Percentiles rank a stretch among this genome's conserved stretches.
phyloP scores from a whole-genome alignment of 2,113 vertebrate species.

The Oreochromis niloticus region DNA sequence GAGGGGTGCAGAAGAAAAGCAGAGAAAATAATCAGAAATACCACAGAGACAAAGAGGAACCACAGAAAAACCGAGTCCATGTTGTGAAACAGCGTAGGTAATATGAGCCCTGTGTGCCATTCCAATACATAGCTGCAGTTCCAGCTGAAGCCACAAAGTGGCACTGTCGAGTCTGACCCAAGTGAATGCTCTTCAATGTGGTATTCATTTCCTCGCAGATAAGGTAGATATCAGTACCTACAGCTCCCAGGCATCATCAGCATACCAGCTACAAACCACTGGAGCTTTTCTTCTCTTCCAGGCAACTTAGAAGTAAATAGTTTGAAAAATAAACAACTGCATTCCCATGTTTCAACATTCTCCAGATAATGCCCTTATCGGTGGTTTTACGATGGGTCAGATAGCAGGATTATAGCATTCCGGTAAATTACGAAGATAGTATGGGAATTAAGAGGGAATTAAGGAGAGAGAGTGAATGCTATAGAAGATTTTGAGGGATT shows the following conservation, averaged over 20 bases:
- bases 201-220: slow-evolving; percentile 59
- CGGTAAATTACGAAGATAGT: slow-evolving; percentile 49
- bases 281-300: slow-evolving; percentile 53
- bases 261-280: slow-evolving; percentile 61
- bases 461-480: not conserved
- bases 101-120: not conserved
- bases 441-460: slow-evolving; percentile 7
- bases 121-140: not conserved
- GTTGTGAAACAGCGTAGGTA: slow-evolving; percentile 7
- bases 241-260: slow-evolving; percentile 63
- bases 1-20: not conserved
- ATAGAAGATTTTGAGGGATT: not conserved
- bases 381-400: slow-evolving; percentile 28
- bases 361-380: slow-evolving; percentile 64
- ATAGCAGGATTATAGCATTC: slow-evolving; percentile 58
- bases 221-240: slow-evolving; percentile 60
- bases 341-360: slow-evolving; percentile 67
- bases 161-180: slow-evolving; percentile 10
- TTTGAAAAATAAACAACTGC: slow-evolving; percentile 65
- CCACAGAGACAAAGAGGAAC: not conserved
- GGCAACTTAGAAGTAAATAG: slow-evolving; percentile 61
- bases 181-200: not conserved
- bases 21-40: not conserved
- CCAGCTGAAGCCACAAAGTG: slow-evolving; percentile 34
- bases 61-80: not conserved